These are phyloP conservation scores for Bufo bufo DNA, from an alignment of 2,113 vertebrate species.

Conservation along the genomic window DNA sequence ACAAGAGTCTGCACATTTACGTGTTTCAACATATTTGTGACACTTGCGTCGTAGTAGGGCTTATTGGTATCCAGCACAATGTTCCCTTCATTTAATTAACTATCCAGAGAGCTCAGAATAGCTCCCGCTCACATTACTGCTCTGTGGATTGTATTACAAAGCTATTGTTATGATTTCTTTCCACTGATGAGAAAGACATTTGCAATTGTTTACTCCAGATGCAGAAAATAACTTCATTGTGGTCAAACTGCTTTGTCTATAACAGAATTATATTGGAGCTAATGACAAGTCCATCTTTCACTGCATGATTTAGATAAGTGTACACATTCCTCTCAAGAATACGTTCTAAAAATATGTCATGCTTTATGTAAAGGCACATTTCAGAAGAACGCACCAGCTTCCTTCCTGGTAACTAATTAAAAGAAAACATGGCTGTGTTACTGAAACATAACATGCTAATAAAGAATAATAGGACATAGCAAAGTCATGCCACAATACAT, in stretches of 20 bases:
- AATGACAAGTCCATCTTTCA: conserved; percentile 54
- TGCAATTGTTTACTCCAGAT: conserved; percentile 52
- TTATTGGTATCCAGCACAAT: conserved; percentile 22
- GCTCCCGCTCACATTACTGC: conserved; percentile 36
- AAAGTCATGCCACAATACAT: neutral
- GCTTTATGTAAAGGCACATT: conserved; percentile 44
- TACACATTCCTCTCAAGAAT: conserved; percentile 38
- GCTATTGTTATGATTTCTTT: conserved; percentile 51
- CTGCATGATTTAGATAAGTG: conserved; percentile 54
- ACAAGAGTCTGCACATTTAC: neutral
- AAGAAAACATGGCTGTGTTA: conserved; percentile 46
- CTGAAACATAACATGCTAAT: conserved; percentile 43
- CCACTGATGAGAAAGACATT: conserved; percentile 53
- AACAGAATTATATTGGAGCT: conserved; percentile 46
- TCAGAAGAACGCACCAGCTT: conserved; percentile 21
- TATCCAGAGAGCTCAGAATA: conserved; percentile 41
- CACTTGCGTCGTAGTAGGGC: neutral
- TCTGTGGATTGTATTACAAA: conserved; percentile 45
- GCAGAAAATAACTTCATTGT: conserved; percentile 57
- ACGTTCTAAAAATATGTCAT: conserved; percentile 51
- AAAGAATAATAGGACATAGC: neutral
- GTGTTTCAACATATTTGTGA: neutral
- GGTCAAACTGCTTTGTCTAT: conserved; percentile 54
- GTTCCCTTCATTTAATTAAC: conserved; percentile 50
- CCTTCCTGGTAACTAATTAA: conserved; percentile 51